Conservation (phyloP, 2,797 vertebrate genomes). For the Kryptolebias ocellatus region DNA sequence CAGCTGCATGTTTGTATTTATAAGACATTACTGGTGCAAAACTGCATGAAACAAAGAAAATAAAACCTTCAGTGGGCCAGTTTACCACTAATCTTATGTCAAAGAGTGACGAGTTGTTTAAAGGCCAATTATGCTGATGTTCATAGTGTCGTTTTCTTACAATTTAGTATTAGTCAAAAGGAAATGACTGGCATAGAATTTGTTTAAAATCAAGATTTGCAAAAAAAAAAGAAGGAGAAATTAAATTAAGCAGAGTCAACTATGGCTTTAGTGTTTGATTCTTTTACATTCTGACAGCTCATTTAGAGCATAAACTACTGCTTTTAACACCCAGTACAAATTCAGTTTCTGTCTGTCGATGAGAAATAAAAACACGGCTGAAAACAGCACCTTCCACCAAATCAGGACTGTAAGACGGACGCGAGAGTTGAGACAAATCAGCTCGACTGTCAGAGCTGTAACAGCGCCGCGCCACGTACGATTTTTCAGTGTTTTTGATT, state of each 20-base stretch:
- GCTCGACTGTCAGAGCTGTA: not conserved
- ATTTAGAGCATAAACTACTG: not conserved
- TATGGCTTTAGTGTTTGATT: slow-evolving; percentile 69
- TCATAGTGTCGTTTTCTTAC: slow-evolving; percentile 33
- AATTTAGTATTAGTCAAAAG: slow-evolving; percentile 7
- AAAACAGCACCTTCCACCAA: slow-evolving; percentile 13
- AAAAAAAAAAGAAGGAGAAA: slow-evolving; percentile 1
- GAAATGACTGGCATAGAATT: not conserved
- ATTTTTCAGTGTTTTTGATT: too few relatives aligned
- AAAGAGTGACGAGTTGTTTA: not conserved
- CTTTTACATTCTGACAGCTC: slow-evolving; percentile 11
- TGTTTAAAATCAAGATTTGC: slow-evolving; percentile 7
- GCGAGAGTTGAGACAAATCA: slow-evolving; percentile 6
- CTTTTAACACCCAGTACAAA: slow-evolving; percentile 21
- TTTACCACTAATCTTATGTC: too few relatives aligned
- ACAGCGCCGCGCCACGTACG: too few relatives aligned
- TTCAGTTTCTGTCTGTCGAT: not conserved
- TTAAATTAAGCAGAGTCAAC: slow-evolving; percentile 17
- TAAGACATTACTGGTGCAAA: not conserved
- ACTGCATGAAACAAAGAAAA: not conserved
- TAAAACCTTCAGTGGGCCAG: too few relatives aligned
- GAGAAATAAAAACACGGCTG: not conserved
- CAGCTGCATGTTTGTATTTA: not conserved
- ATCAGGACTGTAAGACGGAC: slow-evolving; percentile 6
- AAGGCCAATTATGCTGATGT: slow-evolving; percentile 14